Base-by-base conservation (phyloP, 64 coral and sea anemone genomes). In the Pachyseris speciosa region DNA sequence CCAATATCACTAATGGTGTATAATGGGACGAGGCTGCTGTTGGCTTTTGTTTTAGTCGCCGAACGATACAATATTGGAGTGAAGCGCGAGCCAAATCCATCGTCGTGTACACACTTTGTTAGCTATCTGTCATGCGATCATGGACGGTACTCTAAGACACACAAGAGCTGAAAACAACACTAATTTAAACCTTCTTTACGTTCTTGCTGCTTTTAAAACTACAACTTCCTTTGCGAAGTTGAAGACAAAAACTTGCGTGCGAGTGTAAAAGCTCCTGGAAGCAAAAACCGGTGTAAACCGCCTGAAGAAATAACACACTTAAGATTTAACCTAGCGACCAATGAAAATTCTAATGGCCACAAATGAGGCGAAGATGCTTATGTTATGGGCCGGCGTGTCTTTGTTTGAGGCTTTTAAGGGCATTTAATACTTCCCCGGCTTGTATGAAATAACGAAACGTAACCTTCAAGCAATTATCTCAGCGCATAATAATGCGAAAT, bases 1-100 rank as follows among this genome's bases (percentile, higher is more conserved):
- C 33, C 53, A 63, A 81, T 81, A 81, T 81, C 19, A 3, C n/a
- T 81, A 58, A 81, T 81, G 51, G 36, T 71, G 32, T 71, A 39
- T 71, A 16, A 37, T 71, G 19, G 34, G 7, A 81, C 77, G 32
- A 25, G 30, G 9, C 22, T 11, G 29, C 51, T 40, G 20, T 7
- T 8, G 19, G 32, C 31, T 58, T 37, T 63, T 15, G 29, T 58
- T 57, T 79, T 16, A 30, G 34, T 37, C 75, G 36, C 51, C 20
- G 50, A 37, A 38, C 25, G 16, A 33, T 36, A 19, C 53, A 20
- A 81, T 81, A 81, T 63, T 25, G 32, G 32, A 25, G 12, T n/a
- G 25, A 11, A 38, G 17, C 1, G 22, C n/a, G 19, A 8, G 50
- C 48, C 12, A n/a, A 61, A 58, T 38, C 38, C 19, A 22, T 1